Evolutionary conservation across 2,797 vertebrate genomes (phyloP).

Genomic region (Mormyrus hasselquistii): DNA sequence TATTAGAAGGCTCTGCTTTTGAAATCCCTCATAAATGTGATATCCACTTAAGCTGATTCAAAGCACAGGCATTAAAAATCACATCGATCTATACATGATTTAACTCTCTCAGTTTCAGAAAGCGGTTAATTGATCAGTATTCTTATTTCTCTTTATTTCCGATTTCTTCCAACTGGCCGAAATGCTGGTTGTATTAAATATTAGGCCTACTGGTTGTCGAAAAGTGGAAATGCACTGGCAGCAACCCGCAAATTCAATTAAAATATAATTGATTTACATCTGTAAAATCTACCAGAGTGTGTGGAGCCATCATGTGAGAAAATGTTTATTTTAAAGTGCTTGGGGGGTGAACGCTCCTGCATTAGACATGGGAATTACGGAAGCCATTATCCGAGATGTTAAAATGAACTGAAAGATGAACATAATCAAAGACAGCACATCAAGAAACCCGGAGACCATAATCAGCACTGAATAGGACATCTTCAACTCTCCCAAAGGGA

Average conservation of each 20-base stretch:
- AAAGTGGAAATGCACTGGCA: background rate
- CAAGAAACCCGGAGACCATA: background rate
- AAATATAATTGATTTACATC: background rate
- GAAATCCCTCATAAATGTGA: background rate
- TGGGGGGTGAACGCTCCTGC: background rate
- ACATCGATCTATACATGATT: background rate
- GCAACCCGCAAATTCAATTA: background rate
- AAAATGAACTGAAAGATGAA: background rate
- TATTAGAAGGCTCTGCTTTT: background rate
- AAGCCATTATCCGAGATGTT: background rate
- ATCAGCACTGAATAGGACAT: background rate
- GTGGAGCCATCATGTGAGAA: background rate
- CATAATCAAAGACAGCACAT: background rate
- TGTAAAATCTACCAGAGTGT: background rate
- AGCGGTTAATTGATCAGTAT: background rate
- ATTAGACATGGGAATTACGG: background rate
- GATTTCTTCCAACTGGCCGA: background rate
- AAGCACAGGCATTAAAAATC: constrained; percentile 6
- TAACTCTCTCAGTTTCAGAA: background rate
- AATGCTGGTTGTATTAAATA: background rate
- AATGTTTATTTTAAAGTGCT: background rate
- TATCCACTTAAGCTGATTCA: background rate
- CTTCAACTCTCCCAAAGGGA: background rate
- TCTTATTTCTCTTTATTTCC: background rate
- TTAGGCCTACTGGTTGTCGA: background rate